Conservation (phyloP, 2,113 vertebrate species). For the Oceanodroma tethys region DNA sequence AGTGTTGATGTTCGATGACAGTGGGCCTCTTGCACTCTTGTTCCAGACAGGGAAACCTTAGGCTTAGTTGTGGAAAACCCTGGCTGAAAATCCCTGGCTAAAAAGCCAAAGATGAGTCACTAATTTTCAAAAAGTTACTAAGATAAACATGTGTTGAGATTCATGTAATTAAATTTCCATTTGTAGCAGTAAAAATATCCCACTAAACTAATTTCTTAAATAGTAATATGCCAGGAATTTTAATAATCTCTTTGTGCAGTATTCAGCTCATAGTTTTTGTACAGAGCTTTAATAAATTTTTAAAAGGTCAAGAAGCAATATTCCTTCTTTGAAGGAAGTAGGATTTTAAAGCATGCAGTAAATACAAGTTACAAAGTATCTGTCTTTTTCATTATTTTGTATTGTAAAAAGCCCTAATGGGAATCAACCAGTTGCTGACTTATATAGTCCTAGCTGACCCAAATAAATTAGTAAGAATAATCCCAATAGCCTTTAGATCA, state of each 20-base stretch:
- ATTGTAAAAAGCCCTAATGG: not conserved
- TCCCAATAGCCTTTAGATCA: not conserved
- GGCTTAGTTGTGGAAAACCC: slow-evolving; percentile 44
- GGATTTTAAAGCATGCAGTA: not conserved
- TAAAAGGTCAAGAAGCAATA: not conserved
- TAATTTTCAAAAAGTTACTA: slow-evolving; percentile 24
- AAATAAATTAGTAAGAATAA: slow-evolving; percentile 1
- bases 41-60: slow-evolving; percentile 24
- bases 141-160: slow-evolving; percentile 31
- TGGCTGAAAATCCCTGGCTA: slow-evolving; percentile 47
- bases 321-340: not conserved
- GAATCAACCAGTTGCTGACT: not conserved
- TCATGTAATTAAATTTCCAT: slow-evolving; percentile 8
- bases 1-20: not conserved
- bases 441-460: not conserved
- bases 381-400: not conserved
- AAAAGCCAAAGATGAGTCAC: slow-evolving; percentile 52
- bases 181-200: not conserved
- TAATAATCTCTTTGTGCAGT: not conserved
- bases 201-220: not conserved
- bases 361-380: not conserved
- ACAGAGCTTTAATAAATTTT: not conserved
- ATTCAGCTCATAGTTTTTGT: not conserved
- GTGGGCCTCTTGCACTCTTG: not conserved
- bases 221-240: not conserved